phyloP scores from a whole-genome alignment of 2,113 vertebrate species.

The Cynocephalus volans region DNA sequence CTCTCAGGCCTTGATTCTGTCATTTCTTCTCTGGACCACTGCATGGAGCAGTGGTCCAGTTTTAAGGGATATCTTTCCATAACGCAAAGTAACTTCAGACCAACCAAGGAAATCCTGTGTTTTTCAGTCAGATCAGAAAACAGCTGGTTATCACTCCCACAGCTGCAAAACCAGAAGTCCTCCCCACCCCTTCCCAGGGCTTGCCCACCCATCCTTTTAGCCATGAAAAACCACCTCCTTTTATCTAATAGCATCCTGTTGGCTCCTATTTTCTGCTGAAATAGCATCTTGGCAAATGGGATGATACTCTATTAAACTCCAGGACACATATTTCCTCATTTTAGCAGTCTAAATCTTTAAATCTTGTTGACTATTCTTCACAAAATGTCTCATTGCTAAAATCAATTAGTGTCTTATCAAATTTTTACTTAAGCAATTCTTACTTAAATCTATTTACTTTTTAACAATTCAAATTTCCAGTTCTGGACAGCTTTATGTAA shows the following conservation, averaged over 20 bases:
- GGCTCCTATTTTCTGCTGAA: background rate
- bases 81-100: background rate
- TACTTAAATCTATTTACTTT: slow-evolving; percentile 70
- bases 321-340: background rate
- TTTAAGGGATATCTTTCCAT: background rate
- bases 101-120: background rate
- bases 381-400: slow-evolving; percentile 56
- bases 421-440: slow-evolving; percentile 58
- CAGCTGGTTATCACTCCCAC: background rate
- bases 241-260: background rate
- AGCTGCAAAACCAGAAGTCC: background rate
- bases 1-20: background rate
- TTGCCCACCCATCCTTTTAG: background rate
- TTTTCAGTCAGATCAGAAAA: background rate
- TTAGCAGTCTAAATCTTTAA: background rate
- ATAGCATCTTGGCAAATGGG: background rate
- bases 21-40: background rate
- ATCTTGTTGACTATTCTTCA: slow-evolving; percentile 23
- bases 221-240: background rate
- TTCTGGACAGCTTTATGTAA: slow-evolving; percentile 44
- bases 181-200: no score
- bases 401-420: slow-evolving; percentile 65
- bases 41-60: background rate
- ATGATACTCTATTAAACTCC: background rate
- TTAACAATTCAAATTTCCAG: slow-evolving; percentile 47